A percentile compares a stretch with the other conserved stretches of the same genome.
Evolutionary conservation across 2,113 vertebrate genomes (phyloP).

Genomic region (Pholis gunnellus): DNA sequence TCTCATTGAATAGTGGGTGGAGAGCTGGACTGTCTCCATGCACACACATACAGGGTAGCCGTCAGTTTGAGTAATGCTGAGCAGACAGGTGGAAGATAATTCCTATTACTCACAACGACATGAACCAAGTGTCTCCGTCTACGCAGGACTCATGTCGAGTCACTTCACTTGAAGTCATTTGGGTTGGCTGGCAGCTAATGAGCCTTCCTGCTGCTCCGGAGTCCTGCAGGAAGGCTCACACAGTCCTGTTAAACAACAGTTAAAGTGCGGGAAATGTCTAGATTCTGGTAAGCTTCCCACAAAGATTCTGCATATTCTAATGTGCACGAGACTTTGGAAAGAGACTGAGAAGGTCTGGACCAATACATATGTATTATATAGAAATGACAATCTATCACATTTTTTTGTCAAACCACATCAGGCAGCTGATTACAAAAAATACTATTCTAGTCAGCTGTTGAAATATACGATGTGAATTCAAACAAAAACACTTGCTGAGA

Average conservation of each 20-base stretch:
- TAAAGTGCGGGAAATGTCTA: slow-evolving; percentile 3
- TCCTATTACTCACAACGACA: slow-evolving; percentile 45
- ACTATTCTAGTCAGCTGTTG: background rate
- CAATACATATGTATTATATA: background rate
- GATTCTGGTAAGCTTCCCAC: background rate
- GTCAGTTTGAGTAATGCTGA: slow-evolving; percentile 53
- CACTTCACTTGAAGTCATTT: slow-evolving; percentile 48
- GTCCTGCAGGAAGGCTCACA: slow-evolving; percentile 19
- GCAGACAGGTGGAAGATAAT: slow-evolving; percentile 66
- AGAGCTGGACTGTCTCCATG: slow-evolving; percentile 5
- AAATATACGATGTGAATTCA: background rate
- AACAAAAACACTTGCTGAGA: too few species aligned
- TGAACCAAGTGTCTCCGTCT: slow-evolving; percentile 44
- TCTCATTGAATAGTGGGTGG: background rate
- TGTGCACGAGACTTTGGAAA: background rate
- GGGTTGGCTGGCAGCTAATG: slow-evolving; percentile 57
- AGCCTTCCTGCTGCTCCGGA: slow-evolving; percentile 41
- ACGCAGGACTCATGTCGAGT: slow-evolving; percentile 44
- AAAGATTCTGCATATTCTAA: background rate
- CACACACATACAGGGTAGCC: slow-evolving; percentile 33
- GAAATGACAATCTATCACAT: background rate
- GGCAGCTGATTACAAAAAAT: background rate
- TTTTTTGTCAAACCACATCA: background rate
- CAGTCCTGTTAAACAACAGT: slow-evolving; percentile 13
- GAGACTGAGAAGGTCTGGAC: background rate